Conservation (phyloP, 2,888 invertebrate genomes). For the Arrhopalites spinosus region DNA sequence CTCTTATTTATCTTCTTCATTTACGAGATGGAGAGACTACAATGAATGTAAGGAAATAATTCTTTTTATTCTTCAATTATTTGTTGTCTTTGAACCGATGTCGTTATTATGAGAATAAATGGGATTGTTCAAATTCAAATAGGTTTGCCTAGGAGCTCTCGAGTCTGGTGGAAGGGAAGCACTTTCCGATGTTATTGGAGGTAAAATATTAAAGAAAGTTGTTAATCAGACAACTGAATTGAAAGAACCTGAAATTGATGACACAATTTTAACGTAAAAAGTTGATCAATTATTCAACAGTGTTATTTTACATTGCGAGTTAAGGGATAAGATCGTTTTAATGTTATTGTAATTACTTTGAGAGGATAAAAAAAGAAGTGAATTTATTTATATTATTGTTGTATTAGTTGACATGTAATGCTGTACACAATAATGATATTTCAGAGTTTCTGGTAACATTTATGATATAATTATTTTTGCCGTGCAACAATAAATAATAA, state of each 20-base stretch:
- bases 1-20: constrained; percentile 82
- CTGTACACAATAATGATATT: too few relatives aligned
- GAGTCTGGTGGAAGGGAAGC: constrained; percentile 89
- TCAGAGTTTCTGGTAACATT: too few relatives aligned
- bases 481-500: too few relatives aligned
- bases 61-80: constrained; percentile 40
- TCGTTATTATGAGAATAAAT: constrained; percentile 22
- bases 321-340: too few relatives aligned
- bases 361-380: too few relatives aligned
- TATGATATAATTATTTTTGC: too few relatives aligned
- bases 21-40: constrained; percentile 75
- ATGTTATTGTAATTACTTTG: too few relatives aligned
- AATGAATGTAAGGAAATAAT: constrained; percentile 73
- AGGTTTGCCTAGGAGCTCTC: constrained; percentile 75
- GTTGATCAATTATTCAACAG: too few relatives aligned
- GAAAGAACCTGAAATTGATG: constrained; percentile 90
- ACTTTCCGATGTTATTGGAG: constrained; percentile 82
- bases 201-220: constrained; percentile 82
- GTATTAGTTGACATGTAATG: too few relatives aligned
- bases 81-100: neutral
- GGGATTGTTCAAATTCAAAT: constrained; percentile 58
- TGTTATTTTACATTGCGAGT: too few relatives aligned
- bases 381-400: too few relatives aligned
- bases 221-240: constrained; percentile 73
- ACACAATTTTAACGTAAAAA: constrained; percentile 82